Evolutionary conservation across 2,113 vertebrate species (phyloP), one percentile per base, ranked within the genome.

Genomic region (Sebastes fasciatus): DNA sequence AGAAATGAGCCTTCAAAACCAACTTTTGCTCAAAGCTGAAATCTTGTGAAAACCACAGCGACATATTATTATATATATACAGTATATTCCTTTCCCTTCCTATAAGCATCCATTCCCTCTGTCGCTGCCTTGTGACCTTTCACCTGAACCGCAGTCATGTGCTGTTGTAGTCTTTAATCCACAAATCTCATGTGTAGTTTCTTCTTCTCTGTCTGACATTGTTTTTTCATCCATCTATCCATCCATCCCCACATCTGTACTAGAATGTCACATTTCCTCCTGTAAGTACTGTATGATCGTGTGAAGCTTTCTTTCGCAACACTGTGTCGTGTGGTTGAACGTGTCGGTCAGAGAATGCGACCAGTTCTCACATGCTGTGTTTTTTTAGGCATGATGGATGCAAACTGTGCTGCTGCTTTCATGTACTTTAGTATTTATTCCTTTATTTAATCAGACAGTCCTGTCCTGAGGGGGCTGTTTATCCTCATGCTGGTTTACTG

Each of bases 261-360:
- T 79, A 94, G 93, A 92, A 48, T 88, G 87, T 87, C 87, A 68
- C 69, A 77, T 74, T 62, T 88, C 67, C 83, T 91, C 8, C 80
- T 91, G 92, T 94, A 89, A 93, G 91, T 92, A 92, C 66, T 51
- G 70, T 4, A 10, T 66, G 52, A 65, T 7, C 6, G 34, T 75
- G 66, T 87, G 75, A 6, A 23, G 58, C 63, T 34, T 26, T 45
- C 5, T 48, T 76, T 52, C 48, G 42, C 54, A 66, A 23, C 48
- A 3, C n/a, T 71, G 76, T 91, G 73, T 68, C 74, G 61, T 84
- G 79, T 67, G 63, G 14, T 60, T 74, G 34, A 63, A 45, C 17
- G 51, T 79, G 58, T 67, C 8, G 1, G 13, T 78, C 68, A 58
- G 52, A 71, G 74, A 89, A 88, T 84, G 74, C 19, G 61, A 42